Evolutionary conservation across 1,140 invertebrate species (phyloP), one percentile per base, ranked within the genome.

Genomic region (Andricus grossulariae): DNA sequence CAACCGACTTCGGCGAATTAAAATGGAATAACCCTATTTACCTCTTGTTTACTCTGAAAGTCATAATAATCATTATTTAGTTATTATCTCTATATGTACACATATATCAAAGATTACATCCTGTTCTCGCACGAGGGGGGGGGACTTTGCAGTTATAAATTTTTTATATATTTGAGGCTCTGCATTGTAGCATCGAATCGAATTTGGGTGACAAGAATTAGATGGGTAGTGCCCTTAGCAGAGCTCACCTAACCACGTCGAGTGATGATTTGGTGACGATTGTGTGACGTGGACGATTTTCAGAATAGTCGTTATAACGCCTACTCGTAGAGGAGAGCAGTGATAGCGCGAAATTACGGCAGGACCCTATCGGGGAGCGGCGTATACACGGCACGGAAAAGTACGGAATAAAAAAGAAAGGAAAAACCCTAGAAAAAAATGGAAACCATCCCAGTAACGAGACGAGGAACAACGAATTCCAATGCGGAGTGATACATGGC

Each of bases 391-490:
- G 49, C 25, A 71, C 19, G 50, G 71, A 19, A 50, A 39, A n/a
- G 49, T 54, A 78, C 16, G 12, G 21, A 55, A 55, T 70, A 71
- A 66, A 77, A 72, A 76, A 73, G 54, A 71, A 73, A 60, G 50
- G 49, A 39, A 54, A 57, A 70, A 50, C 50, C 19, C 32, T 52
- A 73, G 50, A 21, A 55, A 50, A 51, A 32, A 73, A 45, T 18
- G 72, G 52, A 66, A 66, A 66, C 25, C 60, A 32, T 66, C 60
- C 81, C 79, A 79, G 86, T 87, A 88, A 88, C 86, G 84, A 88
- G 85, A 87, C 85, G 84, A 83, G 85, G 83, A 86, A 87, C 87
- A 86, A 86, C 85, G 87, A 86, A 88, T 87, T 87, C 86, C 87
- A 80, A 87, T 87, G 85, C 82, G 75, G 82, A 86, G 84, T 87